A percentile compares a stretch with the other conserved stretches of the same genome.
phyloP scores from a whole-genome alignment of 1,140 invertebrate genomes.

The Meteorus sp. region DNA sequence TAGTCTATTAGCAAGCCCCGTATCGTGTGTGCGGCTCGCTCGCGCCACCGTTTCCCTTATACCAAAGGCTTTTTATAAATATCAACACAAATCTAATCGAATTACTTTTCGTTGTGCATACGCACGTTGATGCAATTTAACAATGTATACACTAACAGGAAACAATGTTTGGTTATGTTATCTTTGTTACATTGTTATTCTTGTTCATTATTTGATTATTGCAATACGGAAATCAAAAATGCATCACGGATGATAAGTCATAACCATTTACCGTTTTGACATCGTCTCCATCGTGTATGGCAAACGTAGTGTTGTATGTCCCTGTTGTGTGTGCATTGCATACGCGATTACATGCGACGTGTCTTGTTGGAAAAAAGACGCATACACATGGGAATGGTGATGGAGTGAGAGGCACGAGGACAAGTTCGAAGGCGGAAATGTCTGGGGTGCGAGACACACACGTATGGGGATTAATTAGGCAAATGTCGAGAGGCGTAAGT shows the following conservation, averaged over 20 bases:
- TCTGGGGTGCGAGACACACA: neutral
- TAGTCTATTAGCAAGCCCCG: constrained; percentile 32
- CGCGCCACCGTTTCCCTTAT: no score
- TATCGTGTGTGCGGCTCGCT: no score
- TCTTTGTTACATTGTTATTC: no score
- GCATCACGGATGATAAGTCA: constrained; percentile 42
- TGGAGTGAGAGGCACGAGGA: neutral
- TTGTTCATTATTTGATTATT: no score
- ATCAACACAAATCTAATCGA: no score
- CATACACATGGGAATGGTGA: neutral
- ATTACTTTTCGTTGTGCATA: no score
- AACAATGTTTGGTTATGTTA: no score
- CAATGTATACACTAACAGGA: no score
- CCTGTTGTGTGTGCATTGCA: constrained; percentile 31
- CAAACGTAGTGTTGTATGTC: constrained; percentile 16
- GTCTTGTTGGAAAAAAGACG: neutral
- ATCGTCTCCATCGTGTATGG: constrained; percentile 49
- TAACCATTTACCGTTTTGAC: constrained; percentile 52
- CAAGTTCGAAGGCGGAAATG: constrained; percentile 17
- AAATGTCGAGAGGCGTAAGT: constrained; percentile 2
- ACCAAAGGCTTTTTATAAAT: no score
- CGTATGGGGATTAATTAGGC: constrained; percentile 21
- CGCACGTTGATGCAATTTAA: no score
- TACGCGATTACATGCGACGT: constrained; percentile 31
- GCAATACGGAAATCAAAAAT: constrained; percentile 45